Evolutionary conservation across 2,113 vertebrate species (phyloP).

Genomic region (Tychaedon coryphoeus): DNA sequence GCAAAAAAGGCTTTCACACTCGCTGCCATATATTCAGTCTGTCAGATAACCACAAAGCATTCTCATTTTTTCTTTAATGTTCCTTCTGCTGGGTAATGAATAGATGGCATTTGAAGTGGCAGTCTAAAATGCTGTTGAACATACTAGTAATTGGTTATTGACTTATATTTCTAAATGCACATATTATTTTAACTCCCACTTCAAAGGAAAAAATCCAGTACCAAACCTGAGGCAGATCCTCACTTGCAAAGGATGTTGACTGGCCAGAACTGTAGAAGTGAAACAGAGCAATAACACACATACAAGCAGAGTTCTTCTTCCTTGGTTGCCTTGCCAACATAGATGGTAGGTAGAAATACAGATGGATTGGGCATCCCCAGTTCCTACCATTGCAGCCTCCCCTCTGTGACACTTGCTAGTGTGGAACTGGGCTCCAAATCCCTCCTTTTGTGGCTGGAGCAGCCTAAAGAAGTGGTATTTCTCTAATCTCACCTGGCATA

Average conservation of each 20-base stretch:
- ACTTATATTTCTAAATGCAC: not conserved
- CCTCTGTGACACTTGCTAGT: fast-evolving
- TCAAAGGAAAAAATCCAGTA: not conserved
- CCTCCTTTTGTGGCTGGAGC: not conserved
- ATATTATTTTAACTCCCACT: not conserved
- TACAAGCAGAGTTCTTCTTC: not conserved
- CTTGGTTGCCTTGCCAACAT: not conserved
- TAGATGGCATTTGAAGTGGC: not conserved
- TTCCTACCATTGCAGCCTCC: not conserved
- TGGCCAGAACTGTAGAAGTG: not conserved
- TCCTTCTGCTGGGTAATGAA: not conserved
- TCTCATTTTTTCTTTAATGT: not conserved
- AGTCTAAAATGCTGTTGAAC: not conserved
- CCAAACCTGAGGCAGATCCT: not conserved
- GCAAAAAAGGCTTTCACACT: not conserved
- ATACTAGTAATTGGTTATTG: not conserved
- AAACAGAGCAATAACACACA: not conserved
- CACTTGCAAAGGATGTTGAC: not conserved
- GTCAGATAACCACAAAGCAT: not conserved
- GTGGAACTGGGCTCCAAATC: not conserved
- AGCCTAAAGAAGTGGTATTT: not conserved
- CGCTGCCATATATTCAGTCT: not conserved
- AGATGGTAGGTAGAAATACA: not conserved
- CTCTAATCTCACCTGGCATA: not conserved
- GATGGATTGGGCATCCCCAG: not conserved